These are phyloP conservation scores for Schlechtendalia chinensis DNA, from an alignment of 1,140 invertebrate genomes.

Conservation along the genomic window DNA sequence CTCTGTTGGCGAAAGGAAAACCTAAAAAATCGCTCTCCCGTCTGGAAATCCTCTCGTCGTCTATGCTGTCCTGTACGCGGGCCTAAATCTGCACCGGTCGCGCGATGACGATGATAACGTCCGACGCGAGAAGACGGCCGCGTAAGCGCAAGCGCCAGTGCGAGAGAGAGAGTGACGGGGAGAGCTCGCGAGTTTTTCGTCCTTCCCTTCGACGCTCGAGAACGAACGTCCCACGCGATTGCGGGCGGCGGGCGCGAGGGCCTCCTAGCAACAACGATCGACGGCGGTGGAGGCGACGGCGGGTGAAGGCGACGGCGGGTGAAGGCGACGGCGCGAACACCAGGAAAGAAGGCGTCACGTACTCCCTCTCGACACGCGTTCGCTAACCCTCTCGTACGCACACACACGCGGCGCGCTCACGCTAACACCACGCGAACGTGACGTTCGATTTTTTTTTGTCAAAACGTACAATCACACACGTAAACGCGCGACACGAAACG, in stretches of 20 bases:
- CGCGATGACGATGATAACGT: too few species aligned
- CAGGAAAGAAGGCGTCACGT: conserved; percentile 34
- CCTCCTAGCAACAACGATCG: conserved; percentile 40
- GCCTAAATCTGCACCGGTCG: too few species aligned
- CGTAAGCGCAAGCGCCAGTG: too few species aligned
- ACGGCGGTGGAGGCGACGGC: background rate
- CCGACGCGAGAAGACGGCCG: too few species aligned
- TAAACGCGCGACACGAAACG: too few species aligned
- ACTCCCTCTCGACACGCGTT: background rate
- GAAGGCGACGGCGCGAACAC: background rate
- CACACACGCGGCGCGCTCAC: background rate
- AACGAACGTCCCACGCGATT: background rate
- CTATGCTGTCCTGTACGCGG: too few species aligned
- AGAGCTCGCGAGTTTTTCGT: background rate
- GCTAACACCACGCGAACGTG: background rate
- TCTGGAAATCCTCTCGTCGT: too few species aligned
- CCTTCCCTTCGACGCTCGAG: background rate
- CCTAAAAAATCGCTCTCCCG: too few species aligned
- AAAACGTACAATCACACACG: background rate
- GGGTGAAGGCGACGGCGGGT: background rate
- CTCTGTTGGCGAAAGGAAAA: too few species aligned
- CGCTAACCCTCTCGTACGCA: background rate
- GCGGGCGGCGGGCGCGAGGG: background rate
- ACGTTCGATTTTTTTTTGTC: conserved; percentile 1
- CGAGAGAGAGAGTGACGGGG: background rate